Percentiles rank a stretch among this genome's conserved stretches.
phyloP scores from a whole-genome alignment of 2,888 invertebrate species.

The Corythucha ciliata region DNA sequence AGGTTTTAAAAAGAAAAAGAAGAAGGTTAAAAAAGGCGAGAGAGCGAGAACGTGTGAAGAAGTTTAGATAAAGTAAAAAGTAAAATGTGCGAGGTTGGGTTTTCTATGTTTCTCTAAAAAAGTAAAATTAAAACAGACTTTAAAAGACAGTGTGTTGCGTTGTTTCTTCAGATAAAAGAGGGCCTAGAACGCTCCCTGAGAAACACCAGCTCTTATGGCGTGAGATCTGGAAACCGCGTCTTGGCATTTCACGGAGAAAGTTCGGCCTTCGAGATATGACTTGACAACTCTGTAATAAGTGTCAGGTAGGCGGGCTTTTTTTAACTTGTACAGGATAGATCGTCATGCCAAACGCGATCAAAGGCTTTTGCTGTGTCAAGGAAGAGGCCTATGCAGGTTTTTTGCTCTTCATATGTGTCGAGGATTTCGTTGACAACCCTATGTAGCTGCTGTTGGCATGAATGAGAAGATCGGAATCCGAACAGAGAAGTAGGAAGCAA shows the following conservation, averaged over 20 bases:
- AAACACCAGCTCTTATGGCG: background rate
- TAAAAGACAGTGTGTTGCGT: background rate
- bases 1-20: no score
- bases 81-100: no score
- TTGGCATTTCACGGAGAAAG: constrained; percentile 1
- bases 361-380: constrained; percentile 8
- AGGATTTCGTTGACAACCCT: constrained; percentile 7
- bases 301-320: background rate
- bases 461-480: background rate
- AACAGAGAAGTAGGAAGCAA: background rate
- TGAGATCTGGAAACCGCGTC: constrained; percentile 5
- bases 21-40: no score
- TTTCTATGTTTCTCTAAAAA: no score
- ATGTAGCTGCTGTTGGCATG: constrained; percentile 9
- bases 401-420: background rate
- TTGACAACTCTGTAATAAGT: background rate
- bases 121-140: no score
- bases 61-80: no score
- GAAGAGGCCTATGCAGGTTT: constrained; percentile 4
- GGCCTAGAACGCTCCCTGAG: constrained; percentile 15
- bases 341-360: constrained; percentile 11
- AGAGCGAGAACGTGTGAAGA: no score
- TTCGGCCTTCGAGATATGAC: background rate
- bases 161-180: background rate
- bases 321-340: no score